These are phyloP conservation scores for Silurus aristotelis DNA, from an alignment of 2,797 vertebrate species.

Conservation along the genomic window DNA sequence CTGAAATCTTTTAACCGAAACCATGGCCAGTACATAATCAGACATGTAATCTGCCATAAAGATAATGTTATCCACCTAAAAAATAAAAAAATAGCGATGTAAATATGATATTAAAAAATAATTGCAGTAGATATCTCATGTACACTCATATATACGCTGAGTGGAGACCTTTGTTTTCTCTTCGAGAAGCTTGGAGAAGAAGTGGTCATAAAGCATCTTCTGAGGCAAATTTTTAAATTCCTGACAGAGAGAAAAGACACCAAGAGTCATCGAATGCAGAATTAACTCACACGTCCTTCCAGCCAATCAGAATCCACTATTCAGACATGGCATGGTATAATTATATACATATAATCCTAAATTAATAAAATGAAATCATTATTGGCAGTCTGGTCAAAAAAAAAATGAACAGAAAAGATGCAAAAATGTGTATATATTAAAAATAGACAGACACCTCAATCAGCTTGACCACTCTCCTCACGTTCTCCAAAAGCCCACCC, in stretches of 20 bases:
- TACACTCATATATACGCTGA: too few species aligned
- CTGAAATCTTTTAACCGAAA: slow-evolving; percentile 63
- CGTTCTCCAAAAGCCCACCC: slow-evolving; percentile 73
- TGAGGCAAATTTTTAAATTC: background rate
- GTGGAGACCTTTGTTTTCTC: slow-evolving; percentile 59
- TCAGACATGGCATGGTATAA: too few species aligned
- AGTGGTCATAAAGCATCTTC: fast-evolving
- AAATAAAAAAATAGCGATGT: background rate
- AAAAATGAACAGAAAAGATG: background rate
- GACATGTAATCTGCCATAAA: background rate
- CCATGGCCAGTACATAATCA: fast-evolving
- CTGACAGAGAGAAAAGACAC: slow-evolving; percentile 15
- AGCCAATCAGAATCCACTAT: too few species aligned
- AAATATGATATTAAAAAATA: background rate
- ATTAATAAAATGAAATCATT: too few species aligned
- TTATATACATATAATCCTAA: too few species aligned
- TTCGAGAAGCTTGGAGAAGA: slow-evolving; percentile 16
- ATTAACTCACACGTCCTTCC: too few species aligned
- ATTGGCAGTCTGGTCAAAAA: too few species aligned
- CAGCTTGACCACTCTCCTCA: slow-evolving; percentile 61
- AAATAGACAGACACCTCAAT: slow-evolving; percentile 57
- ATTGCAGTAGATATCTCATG: too few species aligned
- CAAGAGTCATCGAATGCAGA: background rate
- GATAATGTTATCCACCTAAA: slow-evolving; percentile 81
- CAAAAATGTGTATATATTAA: background rate